Evolutionary conservation across 2,797 vertebrate genomes (phyloP), one percentile per base, ranked within the genome.

Genomic region (Pogonophryne albipinna): DNA sequence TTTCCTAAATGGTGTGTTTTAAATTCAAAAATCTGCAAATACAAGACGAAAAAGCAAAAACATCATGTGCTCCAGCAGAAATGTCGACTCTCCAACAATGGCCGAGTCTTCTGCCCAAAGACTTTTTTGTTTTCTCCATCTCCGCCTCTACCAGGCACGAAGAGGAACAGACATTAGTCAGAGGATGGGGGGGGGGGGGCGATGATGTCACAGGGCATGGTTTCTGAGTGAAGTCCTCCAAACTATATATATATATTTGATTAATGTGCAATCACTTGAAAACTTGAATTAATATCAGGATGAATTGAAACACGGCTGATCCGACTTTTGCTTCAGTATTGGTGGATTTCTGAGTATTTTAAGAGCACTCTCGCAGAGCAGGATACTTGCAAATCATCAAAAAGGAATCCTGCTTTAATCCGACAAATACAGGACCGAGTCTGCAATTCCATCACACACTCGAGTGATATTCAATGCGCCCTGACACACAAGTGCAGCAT

Each of bases 61-160:
- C 4, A 6, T 42, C 38, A 12, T 34, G 50, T 60, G 52, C 44
- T 45, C 31, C 27, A 17, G 20, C 31, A 62, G 45, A 38, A 44
- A 17, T 46, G 13, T 16, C 50, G 45, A n/a, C 41, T 20, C 8
- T 6, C 17, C 76, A 74, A 82, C 79, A 78, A 64, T 10, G 62
- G 49, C 56, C 46, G 4, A 1, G 5, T 52, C 51, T 66, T 44
- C 42, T 41, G 38, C 51, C 58, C 79, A 66, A 83, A 65, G 16
- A 12, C 53, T 59, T 65, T 52, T 71, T 70, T 76, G 62, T 83
- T 77, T 61, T 49, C 12, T 12, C 34, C 55, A 1, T 72, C 41
- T 51, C 67, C 10, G 20, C 4, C 50, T 13, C 59, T 15, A 12
- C 55, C 58, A 55, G 19, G 60, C 64, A 79, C 66, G 0, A 49